Percentiles rank a stretch among this genome's conserved stretches.
Conservation (phyloP, 2,113 vertebrate species). For the Macrotus californicus region DNA sequence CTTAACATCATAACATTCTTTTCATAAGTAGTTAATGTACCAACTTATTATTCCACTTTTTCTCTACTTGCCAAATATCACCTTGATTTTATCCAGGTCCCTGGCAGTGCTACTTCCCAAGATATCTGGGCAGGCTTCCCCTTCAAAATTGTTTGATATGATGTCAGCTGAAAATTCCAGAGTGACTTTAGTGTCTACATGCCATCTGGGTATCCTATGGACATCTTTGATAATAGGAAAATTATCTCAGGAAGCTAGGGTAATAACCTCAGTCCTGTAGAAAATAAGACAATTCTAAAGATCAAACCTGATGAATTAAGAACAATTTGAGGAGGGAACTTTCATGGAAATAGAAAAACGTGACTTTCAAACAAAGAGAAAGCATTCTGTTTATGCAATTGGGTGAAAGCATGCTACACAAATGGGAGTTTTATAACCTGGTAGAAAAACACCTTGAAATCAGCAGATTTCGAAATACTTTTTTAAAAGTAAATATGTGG, state of each 20-base stretch:
- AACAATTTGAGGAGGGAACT: background rate
- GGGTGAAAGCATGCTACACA: background rate
- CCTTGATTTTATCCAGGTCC: background rate
- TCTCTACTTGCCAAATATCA: background rate
- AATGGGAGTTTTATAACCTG: background rate
- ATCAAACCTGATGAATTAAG: conserved; percentile 9
- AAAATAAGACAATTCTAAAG: background rate
- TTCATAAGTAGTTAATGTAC: background rate
- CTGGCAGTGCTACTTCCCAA: background rate
- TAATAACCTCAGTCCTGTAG: background rate
- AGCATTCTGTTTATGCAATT: background rate
- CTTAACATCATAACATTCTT: background rate
- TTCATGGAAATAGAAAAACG: background rate
- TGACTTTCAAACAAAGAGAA: conserved; percentile 10
- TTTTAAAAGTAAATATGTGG: background rate
- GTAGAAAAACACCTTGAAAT: background rate
- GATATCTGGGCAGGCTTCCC: background rate
- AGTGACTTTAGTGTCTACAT: conserved; percentile 45
- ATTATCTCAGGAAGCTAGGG: background rate
- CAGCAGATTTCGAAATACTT: background rate
- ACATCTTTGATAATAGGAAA: conserved; percentile 12
- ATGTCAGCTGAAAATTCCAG: conserved; percentile 41
- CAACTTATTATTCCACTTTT: background rate
- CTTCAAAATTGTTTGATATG: conserved; percentile 28
- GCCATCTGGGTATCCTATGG: fast-evolving